Base-by-base conservation (phyloP, 2,113 vertebrate species). In the Megaleporinus macrocephalus region DNA sequence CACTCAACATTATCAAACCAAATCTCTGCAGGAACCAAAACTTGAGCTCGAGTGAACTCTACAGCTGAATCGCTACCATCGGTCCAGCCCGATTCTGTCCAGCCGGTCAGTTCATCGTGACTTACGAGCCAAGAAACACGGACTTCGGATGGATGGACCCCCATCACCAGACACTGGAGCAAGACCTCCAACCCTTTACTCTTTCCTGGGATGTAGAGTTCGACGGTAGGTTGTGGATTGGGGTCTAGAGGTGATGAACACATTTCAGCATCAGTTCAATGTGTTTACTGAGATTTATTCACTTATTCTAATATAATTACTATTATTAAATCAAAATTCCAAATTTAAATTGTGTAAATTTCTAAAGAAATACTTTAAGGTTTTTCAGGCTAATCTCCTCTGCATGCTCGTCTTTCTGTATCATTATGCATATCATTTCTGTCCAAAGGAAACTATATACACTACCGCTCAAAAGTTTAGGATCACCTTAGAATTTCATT, bases 101-200 rank as follows among this genome's bases (percentile, higher is more conserved):
- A 83, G 0, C 68, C 81, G n/a, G 27, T 41, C 55, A 22, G 29
- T 53, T 30, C 47, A n/a, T 55, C 33, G 9, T 73, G 27, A 12
- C 20, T 68, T 73, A 83, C 7, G 3, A 78, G 7, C 81, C 81
- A 78, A 49, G 13, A 71, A 15, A 83, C 29, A 0, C 4, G 47
- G 1, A 10, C 44, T 26, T 73, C 55, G 29, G 57, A 10, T 0
- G 66, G 66, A 10, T 26, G 44, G 15, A 78, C 75, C 27, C 75
- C 57, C 75, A 73, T 72, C 57, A 78, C 75, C 57, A 78, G 14
- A 44, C 81, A 83, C 75, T 78, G 75, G 36, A 78, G 68, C 63
- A n/a, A 41, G 15, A 78, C n/a, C 0, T 18, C 18, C 9, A 26
- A 33, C 14, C 26, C 27, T 7, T 2, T 26, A 1, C 14, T 63